Evolutionary conservation across 2,888 invertebrate species (phyloP).

Genomic region (Chloroclysta siterata): DNA sequence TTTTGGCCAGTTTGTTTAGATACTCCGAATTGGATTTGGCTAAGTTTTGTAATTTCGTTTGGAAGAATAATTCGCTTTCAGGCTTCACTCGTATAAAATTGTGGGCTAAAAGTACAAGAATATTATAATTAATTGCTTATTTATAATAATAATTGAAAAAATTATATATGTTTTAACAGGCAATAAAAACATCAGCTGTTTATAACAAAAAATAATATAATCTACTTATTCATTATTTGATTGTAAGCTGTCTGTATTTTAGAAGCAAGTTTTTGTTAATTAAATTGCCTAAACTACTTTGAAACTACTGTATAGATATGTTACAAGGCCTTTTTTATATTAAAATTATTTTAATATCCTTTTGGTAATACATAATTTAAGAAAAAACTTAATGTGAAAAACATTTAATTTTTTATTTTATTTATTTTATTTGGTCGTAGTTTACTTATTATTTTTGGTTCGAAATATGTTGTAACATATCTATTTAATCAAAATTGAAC

Average conservation of each 20-base stretch:
- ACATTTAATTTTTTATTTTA: background rate
- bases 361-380: too few species aligned
- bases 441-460: conserved; percentile 12
- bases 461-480: conserved; percentile 14
- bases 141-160: background rate
- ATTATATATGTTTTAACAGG: background rate
- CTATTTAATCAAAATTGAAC: conserved; percentile 57
- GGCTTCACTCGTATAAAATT: conserved; percentile 73
- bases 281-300: background rate
- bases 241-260: conserved; percentile 1
- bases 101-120: conserved; percentile 56
- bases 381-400: background rate
- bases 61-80: conserved; percentile 76
- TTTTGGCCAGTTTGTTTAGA: conserved; percentile 68
- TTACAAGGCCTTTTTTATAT: background rate
- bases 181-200: background rate
- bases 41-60: conserved; percentile 69
- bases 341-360: too few species aligned
- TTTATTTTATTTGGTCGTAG: background rate
- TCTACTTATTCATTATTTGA: background rate
- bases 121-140: background rate
- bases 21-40: conserved; percentile 73
- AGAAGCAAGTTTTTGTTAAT: background rate
- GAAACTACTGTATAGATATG: conserved; percentile 1
- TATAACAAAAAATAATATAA: background rate